Evolutionary conservation across 2,888 invertebrate genomes (phyloP).

Genomic region (Lacanobia wlatinum): DNA sequence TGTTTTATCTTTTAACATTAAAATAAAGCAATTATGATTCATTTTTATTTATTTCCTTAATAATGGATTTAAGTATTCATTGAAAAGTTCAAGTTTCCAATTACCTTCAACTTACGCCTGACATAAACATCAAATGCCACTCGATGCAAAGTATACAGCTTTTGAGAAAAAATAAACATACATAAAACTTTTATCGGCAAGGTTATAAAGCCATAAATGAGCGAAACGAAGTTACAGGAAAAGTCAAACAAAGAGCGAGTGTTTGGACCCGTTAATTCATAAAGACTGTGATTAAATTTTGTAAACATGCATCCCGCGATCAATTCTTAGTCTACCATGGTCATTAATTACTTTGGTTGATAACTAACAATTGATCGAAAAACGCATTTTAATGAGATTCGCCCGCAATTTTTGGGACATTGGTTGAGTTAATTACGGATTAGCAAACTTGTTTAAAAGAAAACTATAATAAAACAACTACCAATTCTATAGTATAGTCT

Average conservation of each 20-base stretch:
- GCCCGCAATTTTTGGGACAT: too few species aligned
- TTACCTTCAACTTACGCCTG: conserved; percentile 9
- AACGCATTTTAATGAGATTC: too few species aligned
- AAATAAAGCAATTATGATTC: not conserved
- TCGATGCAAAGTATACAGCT: not conserved
- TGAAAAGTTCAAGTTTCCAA: conserved; percentile 9
- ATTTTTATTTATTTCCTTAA: not conserved
- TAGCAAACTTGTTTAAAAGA: too few species aligned
- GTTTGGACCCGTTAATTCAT: too few species aligned
- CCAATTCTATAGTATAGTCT: not conserved
- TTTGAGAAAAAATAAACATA: not conserved
- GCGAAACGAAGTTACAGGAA: not conserved
- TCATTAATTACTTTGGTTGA: too few species aligned
- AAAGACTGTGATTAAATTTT: too few species aligned
- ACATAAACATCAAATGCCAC: conserved; percentile 6
- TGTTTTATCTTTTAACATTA: not conserved
- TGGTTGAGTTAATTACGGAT: too few species aligned
- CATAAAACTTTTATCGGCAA: not conserved
- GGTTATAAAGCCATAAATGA: not conserved
- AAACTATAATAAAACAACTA: not conserved
- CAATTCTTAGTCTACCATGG: too few species aligned
- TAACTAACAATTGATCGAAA: too few species aligned
- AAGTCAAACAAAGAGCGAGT: not conserved
- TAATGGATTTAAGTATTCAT: not conserved
- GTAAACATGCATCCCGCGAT: too few species aligned